Evolutionary conservation across 2,113 vertebrate genomes (phyloP).

Genomic region (Lasiurus borealis): DNA sequence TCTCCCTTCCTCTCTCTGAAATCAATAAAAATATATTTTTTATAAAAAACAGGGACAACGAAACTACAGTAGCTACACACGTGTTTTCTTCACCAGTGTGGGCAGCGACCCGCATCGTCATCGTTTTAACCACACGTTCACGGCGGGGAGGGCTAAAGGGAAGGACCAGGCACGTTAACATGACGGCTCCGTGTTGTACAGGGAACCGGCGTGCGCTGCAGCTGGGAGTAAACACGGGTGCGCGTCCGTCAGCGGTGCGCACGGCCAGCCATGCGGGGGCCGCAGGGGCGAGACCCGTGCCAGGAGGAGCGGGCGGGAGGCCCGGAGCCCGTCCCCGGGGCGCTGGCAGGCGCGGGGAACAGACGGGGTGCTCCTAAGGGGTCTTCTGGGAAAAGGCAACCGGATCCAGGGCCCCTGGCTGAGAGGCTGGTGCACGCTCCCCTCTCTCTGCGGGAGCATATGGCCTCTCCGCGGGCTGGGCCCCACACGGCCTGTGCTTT

Average conservation of each 20-base stretch:
- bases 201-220: neutral
- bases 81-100: neutral
- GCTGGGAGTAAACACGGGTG: neutral
- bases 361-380: neutral
- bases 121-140: neutral
- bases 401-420: neutral
- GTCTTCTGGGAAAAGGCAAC: neutral
- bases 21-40: no score
- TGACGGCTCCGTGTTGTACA: neutral
- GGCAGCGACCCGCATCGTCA: neutral
- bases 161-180: neutral
- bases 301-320: no score
- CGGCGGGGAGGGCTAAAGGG: neutral
- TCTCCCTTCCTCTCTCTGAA: no score
- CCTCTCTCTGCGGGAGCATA: slow-evolving; percentile 38
- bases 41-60: neutral
- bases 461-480: slow-evolving; percentile 17
- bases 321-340: neutral
- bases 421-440: neutral
- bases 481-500: neutral
- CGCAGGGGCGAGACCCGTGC: neutral
- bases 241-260: neutral
- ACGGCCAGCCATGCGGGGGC: no score
- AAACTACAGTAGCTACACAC: no score
- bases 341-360: slow-evolving; percentile 46